A percentile compares a stretch with the other conserved stretches of the same genome.
Conservation (phyloP, 1,140 invertebrate genomes). For the Halesus radiatus region DNA sequence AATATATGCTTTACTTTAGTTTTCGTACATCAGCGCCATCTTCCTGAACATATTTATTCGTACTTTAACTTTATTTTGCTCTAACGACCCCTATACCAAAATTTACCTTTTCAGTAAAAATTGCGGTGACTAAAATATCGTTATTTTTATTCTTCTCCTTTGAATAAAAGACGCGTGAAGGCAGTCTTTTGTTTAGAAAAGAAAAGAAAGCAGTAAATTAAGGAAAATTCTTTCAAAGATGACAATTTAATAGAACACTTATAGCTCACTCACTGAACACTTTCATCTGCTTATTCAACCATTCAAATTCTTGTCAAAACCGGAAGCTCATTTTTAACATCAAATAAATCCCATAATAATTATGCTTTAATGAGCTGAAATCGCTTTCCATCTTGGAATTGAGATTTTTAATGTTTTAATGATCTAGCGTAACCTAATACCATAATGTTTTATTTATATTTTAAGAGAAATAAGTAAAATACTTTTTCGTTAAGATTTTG, state of each 20-base stretch:
- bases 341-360: constrained; percentile 42
- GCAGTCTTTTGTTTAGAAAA: constrained; percentile 9
- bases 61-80: too few relatives aligned
- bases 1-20: too few relatives aligned
- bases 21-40: too few relatives aligned
- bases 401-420: constrained; percentile 6
- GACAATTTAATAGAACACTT: constrained; percentile 39
- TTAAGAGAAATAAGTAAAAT: too few relatives aligned
- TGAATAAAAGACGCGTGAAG: neutral
- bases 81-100: too few relatives aligned
- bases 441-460: too few relatives aligned
- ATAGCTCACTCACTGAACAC: constrained; percentile 20
- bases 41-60: too few relatives aligned
- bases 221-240: constrained; percentile 13
- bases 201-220: constrained; percentile 29
- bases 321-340: constrained; percentile 34
- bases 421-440: too few relatives aligned
- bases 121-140: too few relatives aligned
- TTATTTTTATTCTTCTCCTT: neutral
- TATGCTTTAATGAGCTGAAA: constrained; percentile 18
- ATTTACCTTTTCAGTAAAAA: too few relatives aligned
- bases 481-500: too few relatives aligned
- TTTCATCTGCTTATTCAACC: constrained; percentile 35
- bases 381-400: neutral
- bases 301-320: constrained; percentile 33